phyloP scores from a whole-genome alignment of 1,140 invertebrate genomes.

The Magallana angulata region DNA sequence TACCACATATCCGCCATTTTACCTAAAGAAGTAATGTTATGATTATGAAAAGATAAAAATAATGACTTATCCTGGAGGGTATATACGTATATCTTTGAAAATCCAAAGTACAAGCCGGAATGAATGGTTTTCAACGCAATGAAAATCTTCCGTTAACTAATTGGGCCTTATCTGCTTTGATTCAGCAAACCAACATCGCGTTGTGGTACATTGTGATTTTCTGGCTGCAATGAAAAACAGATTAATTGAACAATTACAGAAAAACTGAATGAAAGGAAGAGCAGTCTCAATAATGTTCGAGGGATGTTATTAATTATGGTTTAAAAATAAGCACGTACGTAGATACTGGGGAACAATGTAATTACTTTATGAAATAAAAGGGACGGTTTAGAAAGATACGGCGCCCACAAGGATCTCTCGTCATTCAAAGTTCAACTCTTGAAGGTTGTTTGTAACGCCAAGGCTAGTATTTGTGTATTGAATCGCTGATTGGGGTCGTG shows the following conservation, averaged over 20 bases:
- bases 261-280: slow-evolving; percentile 36
- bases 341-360: neutral
- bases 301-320: neutral
- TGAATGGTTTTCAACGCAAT: slow-evolving; percentile 2
- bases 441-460: neutral
- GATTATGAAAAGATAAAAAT: slow-evolving; percentile 20
- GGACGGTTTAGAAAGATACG: slow-evolving; percentile 6
- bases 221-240: neutral
- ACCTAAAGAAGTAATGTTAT: neutral
- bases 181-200: slow-evolving; percentile 23
- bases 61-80: neutral
- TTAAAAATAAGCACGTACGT: neutral
- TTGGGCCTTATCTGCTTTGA: slow-evolving; percentile 6
- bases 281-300: neutral
- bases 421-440: neutral
- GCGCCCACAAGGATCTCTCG: neutral
- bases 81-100: slow-evolving; percentile 28
- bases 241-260: slow-evolving; percentile 38
- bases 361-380: neutral
- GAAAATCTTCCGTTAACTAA: slow-evolving; percentile 15
- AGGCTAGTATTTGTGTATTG: too few species aligned
- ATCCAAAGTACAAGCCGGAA: slow-evolving; percentile 12
- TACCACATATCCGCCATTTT: neutral
- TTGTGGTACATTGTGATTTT: slow-evolving; percentile 14
- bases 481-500: too few species aligned